Conservation (phyloP, 2,888 invertebrate species). For the Hirtodrosophila trivittata region DNA sequence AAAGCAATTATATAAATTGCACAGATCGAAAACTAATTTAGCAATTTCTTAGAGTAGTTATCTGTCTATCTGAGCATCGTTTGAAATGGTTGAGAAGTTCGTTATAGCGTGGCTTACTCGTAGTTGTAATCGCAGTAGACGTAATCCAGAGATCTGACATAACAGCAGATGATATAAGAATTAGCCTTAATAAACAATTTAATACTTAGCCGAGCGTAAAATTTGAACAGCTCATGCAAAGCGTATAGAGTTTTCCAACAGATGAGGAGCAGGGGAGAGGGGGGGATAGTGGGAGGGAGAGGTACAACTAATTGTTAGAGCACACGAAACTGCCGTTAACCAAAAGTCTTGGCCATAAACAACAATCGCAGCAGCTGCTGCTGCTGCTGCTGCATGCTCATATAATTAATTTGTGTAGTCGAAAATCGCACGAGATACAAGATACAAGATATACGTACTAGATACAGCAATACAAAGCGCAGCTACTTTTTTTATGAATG, state of each 20-base stretch:
- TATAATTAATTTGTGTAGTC: constrained; percentile 58
- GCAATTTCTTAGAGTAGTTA: too few species aligned
- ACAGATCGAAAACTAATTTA: too few species aligned
- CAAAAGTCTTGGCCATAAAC: constrained; percentile 51
- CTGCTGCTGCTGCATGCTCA: constrained; percentile 30
- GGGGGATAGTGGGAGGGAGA: not conserved
- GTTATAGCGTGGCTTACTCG: too few species aligned
- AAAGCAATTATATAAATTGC: too few species aligned
- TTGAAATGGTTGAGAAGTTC: not conserved
- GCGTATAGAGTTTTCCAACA: constrained; percentile 33
- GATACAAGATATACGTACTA: constrained; percentile 11
- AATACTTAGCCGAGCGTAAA: constrained; percentile 48
- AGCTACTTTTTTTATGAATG: constrained; percentile 59
- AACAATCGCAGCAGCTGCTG: constrained; percentile 17
- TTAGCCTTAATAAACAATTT: constrained; percentile 44
- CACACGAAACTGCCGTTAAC: constrained; percentile 61
- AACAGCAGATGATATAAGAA: constrained; percentile 55
- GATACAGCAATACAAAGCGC: constrained; percentile 10
- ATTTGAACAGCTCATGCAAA: constrained; percentile 48
- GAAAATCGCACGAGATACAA: constrained; percentile 50
- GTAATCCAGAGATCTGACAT: constrained; percentile 18
- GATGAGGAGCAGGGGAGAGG: too few species aligned
- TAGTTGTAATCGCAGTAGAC: not conserved
- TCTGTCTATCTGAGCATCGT: too few species aligned
- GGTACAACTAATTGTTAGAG: constrained; percentile 48